Conservation (phyloP, 2,113 vertebrate genomes). For the Grammomys surdaster region DNA sequence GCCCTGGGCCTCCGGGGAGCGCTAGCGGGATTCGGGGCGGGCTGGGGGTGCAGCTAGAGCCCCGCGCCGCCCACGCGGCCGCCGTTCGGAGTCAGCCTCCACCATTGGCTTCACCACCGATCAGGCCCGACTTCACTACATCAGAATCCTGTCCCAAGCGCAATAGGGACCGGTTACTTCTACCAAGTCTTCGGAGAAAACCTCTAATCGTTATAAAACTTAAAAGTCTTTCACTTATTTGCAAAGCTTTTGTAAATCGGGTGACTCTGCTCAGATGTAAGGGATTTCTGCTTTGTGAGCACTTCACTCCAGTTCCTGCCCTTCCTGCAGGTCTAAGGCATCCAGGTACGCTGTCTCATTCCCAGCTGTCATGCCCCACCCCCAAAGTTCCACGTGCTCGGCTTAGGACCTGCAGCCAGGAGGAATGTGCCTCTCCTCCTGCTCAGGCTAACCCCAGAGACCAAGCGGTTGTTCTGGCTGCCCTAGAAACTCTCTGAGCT, state of each 20-base stretch:
- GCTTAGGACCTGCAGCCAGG: not conserved
- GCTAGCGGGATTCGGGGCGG: not conserved
- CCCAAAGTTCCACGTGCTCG: not conserved
- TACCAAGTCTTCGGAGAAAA: not conserved
- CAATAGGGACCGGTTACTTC: not conserved
- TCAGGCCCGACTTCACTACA: not conserved
- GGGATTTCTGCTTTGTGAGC: not conserved
- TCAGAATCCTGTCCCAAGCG: not conserved
- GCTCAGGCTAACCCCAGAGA: not conserved
- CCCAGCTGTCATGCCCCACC: not conserved
- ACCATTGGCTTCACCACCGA: not conserved
- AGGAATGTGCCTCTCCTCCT: fast-evolving
- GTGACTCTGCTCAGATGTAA: not conserved
- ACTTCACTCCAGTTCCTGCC: not conserved
- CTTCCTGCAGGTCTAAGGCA: not conserved
- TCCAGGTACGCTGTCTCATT: not conserved
- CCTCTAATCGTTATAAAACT: not conserved
- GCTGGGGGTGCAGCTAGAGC: not conserved
- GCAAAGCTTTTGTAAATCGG: not conserved
- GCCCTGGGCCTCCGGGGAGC: slow-evolving; percentile 3
- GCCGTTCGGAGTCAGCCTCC: not conserved
- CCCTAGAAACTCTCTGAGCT: not conserved
- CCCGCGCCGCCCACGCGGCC: not conserved
- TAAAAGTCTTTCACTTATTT: not conserved
- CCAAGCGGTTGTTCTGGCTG: not conserved